Base-by-base conservation (phyloP, 2,888 invertebrate genomes). In the Ischnus inquisitorius region DNA sequence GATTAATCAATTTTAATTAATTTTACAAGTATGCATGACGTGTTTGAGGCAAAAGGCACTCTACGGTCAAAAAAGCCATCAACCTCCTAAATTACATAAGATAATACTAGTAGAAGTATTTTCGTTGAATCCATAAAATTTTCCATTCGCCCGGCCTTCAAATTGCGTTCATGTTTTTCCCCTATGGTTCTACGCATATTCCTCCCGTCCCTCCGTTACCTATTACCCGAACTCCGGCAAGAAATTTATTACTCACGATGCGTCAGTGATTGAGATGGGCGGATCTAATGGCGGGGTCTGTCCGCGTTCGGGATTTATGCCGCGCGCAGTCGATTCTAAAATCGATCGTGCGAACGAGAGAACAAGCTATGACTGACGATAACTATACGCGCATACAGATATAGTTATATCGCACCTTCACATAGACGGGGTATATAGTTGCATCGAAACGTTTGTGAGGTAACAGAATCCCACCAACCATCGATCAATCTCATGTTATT, bases 181-280 rank as follows among this genome's bases (percentile, higher is more conserved):
- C 46, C 68, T 79, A 76, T 82, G 43, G 39, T 67, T 41, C 28
- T 43, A 57, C 64, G 10, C 72, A 54, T 67, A 76, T 76, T 76
- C 39, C 48, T 57, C 57, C 43, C 71, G 65, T 71, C 60, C 51
- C 72, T 72, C 68, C 72, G 57, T 51, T 72, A 75, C 86, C 69
- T 48, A 80, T 71, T 71, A 80, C 78, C 88, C 82, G 83, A 88
- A 89, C 88, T 87, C 87, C 87, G 84, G 83, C 25, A 43, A 87
- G 88, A 88, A 90, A 91, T 91, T 91, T 90, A 91, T 89, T 90
- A 88, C 87, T 88, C 86, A 87, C 87, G 84, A 87, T 87, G 87
- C 89, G 86, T 86, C 88, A 88, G 89, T 91, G 91, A 91, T 91
- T 89, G 90, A 91, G 91, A 90, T 91, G 90, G 89, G 88, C 89